These are phyloP conservation scores for Tapera naevia DNA, from an alignment of 2,797 vertebrate genomes.

Conservation along the genomic window DNA sequence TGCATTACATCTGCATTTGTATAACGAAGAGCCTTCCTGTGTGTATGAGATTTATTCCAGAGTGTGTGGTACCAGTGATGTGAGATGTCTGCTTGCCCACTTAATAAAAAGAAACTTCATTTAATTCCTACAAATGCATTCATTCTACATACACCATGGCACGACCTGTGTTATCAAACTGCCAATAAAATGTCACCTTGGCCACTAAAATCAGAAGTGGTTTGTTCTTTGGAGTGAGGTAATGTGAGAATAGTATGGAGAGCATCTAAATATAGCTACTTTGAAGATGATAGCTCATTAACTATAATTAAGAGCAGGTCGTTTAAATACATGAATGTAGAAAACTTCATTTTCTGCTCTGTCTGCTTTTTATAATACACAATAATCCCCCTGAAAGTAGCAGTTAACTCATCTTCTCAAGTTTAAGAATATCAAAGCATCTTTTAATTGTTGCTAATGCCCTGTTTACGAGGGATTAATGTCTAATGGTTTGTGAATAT, in stretches of 20 bases:
- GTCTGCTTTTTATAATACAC: background rate
- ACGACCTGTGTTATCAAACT: background rate
- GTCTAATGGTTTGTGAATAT: conserved; percentile 15
- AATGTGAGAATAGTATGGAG: background rate
- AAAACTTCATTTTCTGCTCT: background rate
- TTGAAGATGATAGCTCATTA: conserved; percentile 29
- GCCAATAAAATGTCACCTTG: conserved; percentile 11
- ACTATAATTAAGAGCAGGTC: conserved; percentile 15
- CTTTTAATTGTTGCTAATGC: conserved; percentile 31
- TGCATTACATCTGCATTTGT: conserved; percentile 61
- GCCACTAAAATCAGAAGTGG: background rate
- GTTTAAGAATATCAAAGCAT: conserved; percentile 22
- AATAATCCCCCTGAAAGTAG: background rate
- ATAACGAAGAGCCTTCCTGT: background rate
- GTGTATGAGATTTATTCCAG: background rate
- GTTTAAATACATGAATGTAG: background rate
- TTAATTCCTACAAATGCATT: conserved; percentile 14
- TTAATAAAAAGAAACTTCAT: background rate
- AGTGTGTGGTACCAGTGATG: background rate
- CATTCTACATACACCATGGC: background rate
- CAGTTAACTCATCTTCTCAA: background rate
- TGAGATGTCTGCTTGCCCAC: background rate
- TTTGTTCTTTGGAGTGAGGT: background rate
- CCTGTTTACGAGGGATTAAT: background rate
- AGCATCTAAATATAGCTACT: background rate